Evolutionary conservation across 2,113 vertebrate species (phyloP).

Genomic region (Entomyzon cyanotis): DNA sequence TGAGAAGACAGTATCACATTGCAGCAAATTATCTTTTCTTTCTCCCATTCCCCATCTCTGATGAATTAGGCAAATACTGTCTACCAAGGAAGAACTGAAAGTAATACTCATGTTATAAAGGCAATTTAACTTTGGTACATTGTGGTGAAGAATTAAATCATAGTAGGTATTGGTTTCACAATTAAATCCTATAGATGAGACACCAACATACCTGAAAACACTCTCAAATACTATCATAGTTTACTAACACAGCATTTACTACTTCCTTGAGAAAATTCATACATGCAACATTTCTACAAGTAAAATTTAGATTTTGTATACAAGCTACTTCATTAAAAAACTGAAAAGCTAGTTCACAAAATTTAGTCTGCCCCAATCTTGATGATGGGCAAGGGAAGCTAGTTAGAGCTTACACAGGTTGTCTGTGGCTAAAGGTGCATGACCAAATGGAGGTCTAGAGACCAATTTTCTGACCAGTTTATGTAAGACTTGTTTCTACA

Average conservation of each 20-base stretch:
- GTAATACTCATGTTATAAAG: background rate
- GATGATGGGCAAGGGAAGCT: background rate
- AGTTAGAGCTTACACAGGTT: background rate
- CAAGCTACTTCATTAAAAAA: background rate
- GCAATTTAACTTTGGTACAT: background rate
- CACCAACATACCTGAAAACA: background rate
- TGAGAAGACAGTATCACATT: background rate
- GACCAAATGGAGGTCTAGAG: background rate
- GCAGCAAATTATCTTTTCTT: background rate
- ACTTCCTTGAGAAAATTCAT: background rate
- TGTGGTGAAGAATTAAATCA: background rate
- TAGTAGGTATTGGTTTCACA: background rate
- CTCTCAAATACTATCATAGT: background rate
- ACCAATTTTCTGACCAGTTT: background rate
- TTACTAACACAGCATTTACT: background rate
- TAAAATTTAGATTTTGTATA: background rate
- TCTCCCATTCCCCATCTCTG: background rate
- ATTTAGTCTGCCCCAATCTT: background rate
- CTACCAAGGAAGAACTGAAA: background rate
- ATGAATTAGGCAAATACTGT: background rate
- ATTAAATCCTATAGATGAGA: background rate
- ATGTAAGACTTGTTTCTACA: background rate
- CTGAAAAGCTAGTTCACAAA: background rate
- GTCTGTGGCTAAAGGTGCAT: background rate
- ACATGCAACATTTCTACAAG: background rate